A percentile compares a stretch with the other conserved stretches of the same genome.
Evolutionary conservation across 2,888 invertebrate genomes (phyloP).

Genomic region (Orgyia antiqua): DNA sequence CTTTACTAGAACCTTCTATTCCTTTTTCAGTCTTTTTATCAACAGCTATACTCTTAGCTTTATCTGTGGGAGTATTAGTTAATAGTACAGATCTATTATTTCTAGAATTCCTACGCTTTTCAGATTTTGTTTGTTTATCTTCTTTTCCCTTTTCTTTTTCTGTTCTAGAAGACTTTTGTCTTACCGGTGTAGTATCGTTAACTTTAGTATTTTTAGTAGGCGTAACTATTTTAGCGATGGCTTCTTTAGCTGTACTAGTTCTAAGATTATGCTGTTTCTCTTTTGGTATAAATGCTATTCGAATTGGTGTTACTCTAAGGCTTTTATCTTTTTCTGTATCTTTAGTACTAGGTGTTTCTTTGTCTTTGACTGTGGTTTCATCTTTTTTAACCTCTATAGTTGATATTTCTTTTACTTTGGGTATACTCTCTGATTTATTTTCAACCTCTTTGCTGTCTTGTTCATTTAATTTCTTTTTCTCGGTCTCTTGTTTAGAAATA

Average conservation of each 20-base stretch:
- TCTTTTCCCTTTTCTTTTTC: constrained; percentile 24
- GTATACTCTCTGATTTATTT: constrained; percentile 9
- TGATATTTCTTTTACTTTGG: constrained; percentile 14
- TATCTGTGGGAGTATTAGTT: constrained; percentile 20
- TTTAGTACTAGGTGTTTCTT: constrained; percentile 22
- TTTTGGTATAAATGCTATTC: constrained; percentile 36
- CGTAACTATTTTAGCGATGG: constrained; percentile 20
- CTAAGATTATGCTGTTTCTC: constrained; percentile 28
- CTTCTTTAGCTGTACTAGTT: constrained; percentile 21
- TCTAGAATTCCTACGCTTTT: constrained; percentile 42
- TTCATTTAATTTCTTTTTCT: constrained; percentile 17
- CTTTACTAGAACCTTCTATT: constrained; percentile 20
- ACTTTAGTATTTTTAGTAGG: constrained; percentile 15
- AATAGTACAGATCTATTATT: constrained; percentile 37
- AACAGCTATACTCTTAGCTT: constrained; percentile 9
- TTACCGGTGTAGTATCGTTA: constrained; percentile 17
- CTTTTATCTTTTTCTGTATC: constrained; percentile 25
- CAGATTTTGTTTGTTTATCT: constrained; percentile 25
- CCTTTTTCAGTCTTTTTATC: constrained; percentile 25
- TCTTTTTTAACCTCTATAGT: constrained; percentile 4
- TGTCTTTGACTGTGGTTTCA: constrained; percentile 17
- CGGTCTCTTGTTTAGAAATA: constrained; percentile 15
- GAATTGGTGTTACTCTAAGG: constrained; percentile 35
- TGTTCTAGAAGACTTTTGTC: constrained; percentile 19
- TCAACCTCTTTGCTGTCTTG: constrained; percentile 12